Evolutionary conservation across 2,888 invertebrate species (phyloP).

Genomic region (Cryptus armator): DNA sequence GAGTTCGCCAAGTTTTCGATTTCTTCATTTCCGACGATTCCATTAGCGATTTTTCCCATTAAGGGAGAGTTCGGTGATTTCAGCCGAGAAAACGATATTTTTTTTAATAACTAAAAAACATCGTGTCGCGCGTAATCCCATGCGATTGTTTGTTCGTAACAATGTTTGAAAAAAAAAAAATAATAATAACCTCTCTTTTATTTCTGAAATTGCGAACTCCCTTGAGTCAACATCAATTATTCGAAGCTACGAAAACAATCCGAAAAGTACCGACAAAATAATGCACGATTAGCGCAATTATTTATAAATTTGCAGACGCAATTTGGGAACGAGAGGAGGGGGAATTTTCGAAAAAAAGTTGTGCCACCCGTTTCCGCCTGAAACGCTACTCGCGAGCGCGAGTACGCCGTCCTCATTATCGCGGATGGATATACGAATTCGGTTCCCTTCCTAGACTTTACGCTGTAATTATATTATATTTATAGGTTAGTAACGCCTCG

Average conservation of each 20-base stretch:
- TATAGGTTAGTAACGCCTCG: slow-evolving; percentile 46
- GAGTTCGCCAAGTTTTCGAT: neutral
- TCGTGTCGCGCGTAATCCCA: too few relatives aligned
- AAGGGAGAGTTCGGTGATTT: too few relatives aligned
- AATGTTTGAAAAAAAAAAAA: too few relatives aligned
- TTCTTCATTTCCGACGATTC: neutral
- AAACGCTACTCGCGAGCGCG: slow-evolving; percentile 28
- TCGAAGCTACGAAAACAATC: neutral
- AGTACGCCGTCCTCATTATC: slow-evolving; percentile 20
- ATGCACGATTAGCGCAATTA: neutral
- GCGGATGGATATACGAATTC: slow-evolving; percentile 28
- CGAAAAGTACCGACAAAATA: neutral
- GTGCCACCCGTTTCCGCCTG: slow-evolving; percentile 28
- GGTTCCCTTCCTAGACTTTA: slow-evolving; percentile 1
- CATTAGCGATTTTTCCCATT: neutral
- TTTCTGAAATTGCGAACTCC: too few relatives aligned
- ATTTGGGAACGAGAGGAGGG: slow-evolving; percentile 17
- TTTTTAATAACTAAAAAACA: too few relatives aligned
- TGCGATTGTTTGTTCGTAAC: too few relatives aligned
- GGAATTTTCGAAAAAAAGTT: slow-evolving; percentile 25
- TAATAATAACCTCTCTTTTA: too few relatives aligned
- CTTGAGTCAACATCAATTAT: neutral
- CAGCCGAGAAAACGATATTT: too few relatives aligned
- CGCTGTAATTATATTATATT: slow-evolving; percentile 11
- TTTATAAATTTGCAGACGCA: neutral